Evolutionary conservation across 2,113 vertebrate genomes (phyloP), one percentile per base, ranked within the genome.

Genomic region (Hepsetus odoe): DNA sequence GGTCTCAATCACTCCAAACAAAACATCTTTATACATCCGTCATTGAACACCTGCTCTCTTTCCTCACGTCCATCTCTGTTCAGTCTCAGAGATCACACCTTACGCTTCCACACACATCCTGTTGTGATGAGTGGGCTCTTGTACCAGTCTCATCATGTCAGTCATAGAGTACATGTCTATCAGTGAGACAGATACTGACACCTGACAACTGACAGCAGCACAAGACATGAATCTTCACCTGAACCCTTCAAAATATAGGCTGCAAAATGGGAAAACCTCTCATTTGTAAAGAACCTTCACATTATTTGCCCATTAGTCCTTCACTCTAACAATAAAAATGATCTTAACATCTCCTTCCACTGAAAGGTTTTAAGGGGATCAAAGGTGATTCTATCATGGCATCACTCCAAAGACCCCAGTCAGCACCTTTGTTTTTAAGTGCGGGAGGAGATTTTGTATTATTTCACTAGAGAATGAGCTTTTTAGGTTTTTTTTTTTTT

Each of bases 111-210:
- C 58, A 35, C 14, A n/a, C 61, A 65, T 20, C 10, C 33, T 22
- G 32, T 10, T n/a, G 10, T n/a, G 35, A 65, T 26, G 28, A 71
- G 65, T 70, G 58, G 61, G n/a, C 38, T 49, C 65, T 12, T 77
- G 64, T 22, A 42, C 4, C 26, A 59, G 24, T 69, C 56, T 55
- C 53, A 3, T 35, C 32, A 44, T 44, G 44, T 51, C 56, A 26
- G 20, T 62, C 42, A 67, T 14, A n/a, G n/a, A n/a, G n/a, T n/a
- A 40, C 65, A 81, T 30, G 59, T 69, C 55, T 55, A 69, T 72
- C 72, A 53, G 26, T 61, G n/a, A 79, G 67, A 82, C 68, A 74
- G 79, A 66, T 33, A 67, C 32, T 78, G 80, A 71, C 56, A 70
- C n/a, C 32, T 10, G 9, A 9, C n/a, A n/a, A n/a, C 11, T 56